These are phyloP conservation scores for Brachynemurus nebulosus DNA, from an alignment of 2,888 invertebrate species.

Conservation along the genomic window DNA sequence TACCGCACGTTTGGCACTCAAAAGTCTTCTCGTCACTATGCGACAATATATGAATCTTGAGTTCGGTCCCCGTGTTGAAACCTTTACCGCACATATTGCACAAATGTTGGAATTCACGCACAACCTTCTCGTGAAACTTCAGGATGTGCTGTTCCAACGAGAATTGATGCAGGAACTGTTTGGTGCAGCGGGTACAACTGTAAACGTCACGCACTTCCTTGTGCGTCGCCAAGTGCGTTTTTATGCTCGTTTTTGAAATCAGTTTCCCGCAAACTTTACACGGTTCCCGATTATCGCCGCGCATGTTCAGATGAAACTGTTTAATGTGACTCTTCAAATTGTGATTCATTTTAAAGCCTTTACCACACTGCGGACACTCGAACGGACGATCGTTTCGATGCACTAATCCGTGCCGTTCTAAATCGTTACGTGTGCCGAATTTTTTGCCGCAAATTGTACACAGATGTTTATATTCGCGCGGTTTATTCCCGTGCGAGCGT, in stretches of 20 bases:
- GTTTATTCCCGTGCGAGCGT: not conserved
- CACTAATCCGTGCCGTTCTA: not conserved
- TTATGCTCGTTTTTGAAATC: not conserved
- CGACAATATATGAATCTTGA: not conserved
- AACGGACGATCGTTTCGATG: not conserved
- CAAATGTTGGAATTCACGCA: not conserved
- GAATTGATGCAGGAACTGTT: not conserved
- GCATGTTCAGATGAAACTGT: not conserved
- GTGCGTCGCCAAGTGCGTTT: not conserved
- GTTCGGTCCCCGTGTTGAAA: not conserved
- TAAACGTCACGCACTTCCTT: not conserved
- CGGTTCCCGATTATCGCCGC: not conserved
- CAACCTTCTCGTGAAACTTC: not conserved
- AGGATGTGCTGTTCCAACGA: not conserved
- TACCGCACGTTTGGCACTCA: not conserved
- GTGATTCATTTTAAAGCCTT: not conserved
- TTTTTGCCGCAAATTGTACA: slow-evolving; percentile 1
- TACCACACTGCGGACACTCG: not conserved
- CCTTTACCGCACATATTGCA: slow-evolving; percentile 1
- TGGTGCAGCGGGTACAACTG: not conserved
- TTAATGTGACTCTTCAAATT: not conserved
- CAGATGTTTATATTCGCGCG: not conserved
- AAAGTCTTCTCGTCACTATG: not conserved
- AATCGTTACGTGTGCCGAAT: not conserved
- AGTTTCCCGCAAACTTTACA: slow-evolving; percentile 4